Evolutionary conservation across 1,140 invertebrate species (phyloP).

Genomic region (Bombus sibiricus): DNA sequence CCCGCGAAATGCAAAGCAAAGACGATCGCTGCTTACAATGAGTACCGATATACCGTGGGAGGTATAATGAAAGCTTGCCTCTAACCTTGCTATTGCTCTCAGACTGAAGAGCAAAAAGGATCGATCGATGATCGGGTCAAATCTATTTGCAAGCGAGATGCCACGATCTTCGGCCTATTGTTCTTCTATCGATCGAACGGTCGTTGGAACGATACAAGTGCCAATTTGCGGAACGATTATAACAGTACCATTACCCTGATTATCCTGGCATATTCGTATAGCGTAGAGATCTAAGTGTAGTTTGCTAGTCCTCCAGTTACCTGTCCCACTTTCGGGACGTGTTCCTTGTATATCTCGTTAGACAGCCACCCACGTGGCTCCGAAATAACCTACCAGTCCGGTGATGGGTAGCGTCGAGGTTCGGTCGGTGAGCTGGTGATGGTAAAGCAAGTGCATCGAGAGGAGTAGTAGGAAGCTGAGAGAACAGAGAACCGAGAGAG

Average conservation of each 20-base stretch:
- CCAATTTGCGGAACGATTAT: constrained; percentile 45
- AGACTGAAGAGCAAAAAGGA: not conserved
- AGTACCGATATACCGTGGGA: not conserved
- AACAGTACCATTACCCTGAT: constrained; percentile 54
- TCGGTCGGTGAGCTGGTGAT: not conserved
- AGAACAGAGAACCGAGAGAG: not conserved
- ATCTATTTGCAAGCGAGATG: not conserved
- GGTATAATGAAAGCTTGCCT: not conserved
- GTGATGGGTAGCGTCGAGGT: not conserved
- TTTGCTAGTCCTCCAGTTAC: constrained; percentile 39
- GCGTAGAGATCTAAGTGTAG: constrained; percentile 26
- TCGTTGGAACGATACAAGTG: not conserved
- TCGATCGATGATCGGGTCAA: not conserved
- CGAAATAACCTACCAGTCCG: constrained; percentile 60
- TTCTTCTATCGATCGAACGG: constrained; percentile 10
- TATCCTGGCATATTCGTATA: constrained; percentile 51
- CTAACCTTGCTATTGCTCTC: not conserved
- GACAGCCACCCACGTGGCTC: constrained; percentile 64
- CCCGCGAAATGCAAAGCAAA: constrained; percentile 56
- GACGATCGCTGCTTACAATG: not conserved
- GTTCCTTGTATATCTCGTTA: constrained; percentile 64
- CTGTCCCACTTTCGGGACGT: constrained; percentile 65
- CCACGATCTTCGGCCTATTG: not conserved
- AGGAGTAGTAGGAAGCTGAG: not conserved
- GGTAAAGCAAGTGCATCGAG: constrained; percentile 7